A percentile compares a stretch with the other conserved stretches of the same genome.
Conservation (phyloP, 2,888 invertebrate genomes). For the Oasisia sp. region DNA sequence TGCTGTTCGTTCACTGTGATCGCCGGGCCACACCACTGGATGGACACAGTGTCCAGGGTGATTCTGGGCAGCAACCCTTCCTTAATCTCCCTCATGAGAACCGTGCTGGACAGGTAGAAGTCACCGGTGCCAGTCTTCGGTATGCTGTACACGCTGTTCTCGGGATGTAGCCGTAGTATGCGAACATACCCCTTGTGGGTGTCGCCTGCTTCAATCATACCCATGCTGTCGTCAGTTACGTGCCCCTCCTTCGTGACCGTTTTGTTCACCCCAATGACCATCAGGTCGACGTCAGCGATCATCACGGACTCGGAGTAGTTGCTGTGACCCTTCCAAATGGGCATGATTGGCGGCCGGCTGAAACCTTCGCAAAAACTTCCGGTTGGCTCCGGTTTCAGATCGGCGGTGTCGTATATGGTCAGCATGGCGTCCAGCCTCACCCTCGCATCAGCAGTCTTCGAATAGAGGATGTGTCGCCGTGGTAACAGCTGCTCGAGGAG, state of each 20-base stretch:
- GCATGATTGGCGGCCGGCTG: not conserved
- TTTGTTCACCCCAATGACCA: not conserved
- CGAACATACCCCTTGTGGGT: conserved; percentile 5
- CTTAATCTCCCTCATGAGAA: not conserved
- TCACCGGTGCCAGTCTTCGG: not conserved
- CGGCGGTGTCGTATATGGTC: not conserved
- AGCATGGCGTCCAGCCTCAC: not conserved
- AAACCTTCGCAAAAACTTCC: not conserved
- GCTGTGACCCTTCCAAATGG: not conserved
- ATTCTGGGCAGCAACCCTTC: not conserved
- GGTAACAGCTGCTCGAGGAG: not conserved
- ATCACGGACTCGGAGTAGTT: not conserved
- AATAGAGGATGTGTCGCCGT: not conserved
- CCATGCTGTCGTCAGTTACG: not conserved
- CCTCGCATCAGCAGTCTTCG: not conserved
- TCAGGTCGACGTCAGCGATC: not conserved
- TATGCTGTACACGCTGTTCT: not conserved
- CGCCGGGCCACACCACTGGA: not conserved
- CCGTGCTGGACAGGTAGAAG: not conserved
- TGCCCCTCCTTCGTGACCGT: not conserved
- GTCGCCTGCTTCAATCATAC: not conserved
- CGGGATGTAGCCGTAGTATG: not conserved
- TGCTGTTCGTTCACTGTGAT: not conserved
- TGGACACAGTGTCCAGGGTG: not conserved
- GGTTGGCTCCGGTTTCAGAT: not conserved